Evolutionary conservation across 2,888 invertebrate genomes (phyloP).

Genomic region (Lithophane leautieri): DNA sequence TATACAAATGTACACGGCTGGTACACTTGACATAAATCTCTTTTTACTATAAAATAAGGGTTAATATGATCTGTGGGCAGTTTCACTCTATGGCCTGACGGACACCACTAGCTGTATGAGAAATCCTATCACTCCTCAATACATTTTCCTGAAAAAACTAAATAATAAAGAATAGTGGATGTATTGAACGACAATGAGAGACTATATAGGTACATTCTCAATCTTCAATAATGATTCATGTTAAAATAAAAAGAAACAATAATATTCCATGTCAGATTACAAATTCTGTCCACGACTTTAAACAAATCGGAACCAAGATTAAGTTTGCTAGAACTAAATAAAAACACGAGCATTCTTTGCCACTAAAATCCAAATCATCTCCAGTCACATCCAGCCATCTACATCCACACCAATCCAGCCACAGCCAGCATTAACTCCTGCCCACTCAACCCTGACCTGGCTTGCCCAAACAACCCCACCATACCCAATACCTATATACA

Average conservation of each 20-base stretch:
- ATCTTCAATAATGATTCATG: no score
- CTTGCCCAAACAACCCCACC: slow-evolving; percentile 32
- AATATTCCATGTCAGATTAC: neutral
- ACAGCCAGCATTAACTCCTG: slow-evolving; percentile 72
- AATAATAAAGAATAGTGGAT: neutral
- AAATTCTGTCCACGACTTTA: neutral
- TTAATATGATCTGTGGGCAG: no score
- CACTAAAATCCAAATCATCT: neutral
- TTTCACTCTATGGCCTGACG: no score
- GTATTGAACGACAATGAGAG: neutral
- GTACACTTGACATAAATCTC: no score
- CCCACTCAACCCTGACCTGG: slow-evolving; percentile 71
- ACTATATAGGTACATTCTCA: no score
- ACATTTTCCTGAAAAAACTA: neutral
- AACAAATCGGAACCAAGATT: neutral
- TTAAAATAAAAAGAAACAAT: neutral
- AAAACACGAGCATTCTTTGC: neutral
- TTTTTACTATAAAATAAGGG: no score
- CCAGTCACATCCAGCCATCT: slow-evolving; percentile 61
- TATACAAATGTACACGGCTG: no score
- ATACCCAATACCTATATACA: slow-evolving; percentile 58
- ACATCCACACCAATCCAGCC: slow-evolving; percentile 55
- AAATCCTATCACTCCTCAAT: neutral
- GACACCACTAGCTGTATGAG: neutral
- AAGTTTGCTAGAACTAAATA: no score